These are phyloP conservation scores for Hybos culiciformis DNA, from an alignment of 2,888 invertebrate species.

Conservation along the genomic window DNA sequence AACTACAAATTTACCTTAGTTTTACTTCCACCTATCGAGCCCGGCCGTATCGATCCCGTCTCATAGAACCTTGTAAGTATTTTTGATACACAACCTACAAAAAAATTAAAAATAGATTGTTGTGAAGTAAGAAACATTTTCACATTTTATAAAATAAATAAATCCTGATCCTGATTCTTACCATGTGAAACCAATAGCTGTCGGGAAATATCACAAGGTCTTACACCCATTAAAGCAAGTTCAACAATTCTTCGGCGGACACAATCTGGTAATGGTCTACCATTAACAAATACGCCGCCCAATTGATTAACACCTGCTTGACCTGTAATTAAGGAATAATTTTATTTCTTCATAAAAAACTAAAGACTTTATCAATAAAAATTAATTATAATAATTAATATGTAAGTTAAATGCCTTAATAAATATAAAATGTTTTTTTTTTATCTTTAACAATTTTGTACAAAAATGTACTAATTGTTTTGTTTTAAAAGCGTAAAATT, in stretches of 20 bases:
- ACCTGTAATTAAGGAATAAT: too few relatives aligned
- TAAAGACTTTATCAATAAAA: too few relatives aligned
- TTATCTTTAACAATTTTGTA: too few relatives aligned
- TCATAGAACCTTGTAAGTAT: conserved; percentile 93
- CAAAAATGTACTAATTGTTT: too few relatives aligned
- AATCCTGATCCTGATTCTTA: conserved; percentile 17
- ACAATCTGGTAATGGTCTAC: conserved; percentile 90
- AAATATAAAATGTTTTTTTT: too few relatives aligned
- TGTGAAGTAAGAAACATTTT: conserved; percentile 5
- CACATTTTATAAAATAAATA: not conserved
- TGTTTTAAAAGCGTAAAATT: too few relatives aligned
- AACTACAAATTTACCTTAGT: conserved; percentile 59
- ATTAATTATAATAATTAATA: too few relatives aligned
- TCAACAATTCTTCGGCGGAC: conserved; percentile 88
- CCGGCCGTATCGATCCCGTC: conserved; percentile 90
- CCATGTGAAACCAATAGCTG: conserved; percentile 89
- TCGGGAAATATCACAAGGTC: conserved; percentile 93
- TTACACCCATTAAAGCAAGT: conserved; percentile 81
- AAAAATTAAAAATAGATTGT: conserved; percentile 3
- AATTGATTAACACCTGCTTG: conserved; percentile 96
- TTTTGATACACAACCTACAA: conserved; percentile 77
- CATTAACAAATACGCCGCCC: conserved; percentile 94
- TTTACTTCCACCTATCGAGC: conserved; percentile 88
- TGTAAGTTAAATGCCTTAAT: too few relatives aligned
- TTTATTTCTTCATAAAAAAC: too few relatives aligned